Conservation (phyloP, 2,888 invertebrate genomes). For the Ormia ochracea region DNA sequence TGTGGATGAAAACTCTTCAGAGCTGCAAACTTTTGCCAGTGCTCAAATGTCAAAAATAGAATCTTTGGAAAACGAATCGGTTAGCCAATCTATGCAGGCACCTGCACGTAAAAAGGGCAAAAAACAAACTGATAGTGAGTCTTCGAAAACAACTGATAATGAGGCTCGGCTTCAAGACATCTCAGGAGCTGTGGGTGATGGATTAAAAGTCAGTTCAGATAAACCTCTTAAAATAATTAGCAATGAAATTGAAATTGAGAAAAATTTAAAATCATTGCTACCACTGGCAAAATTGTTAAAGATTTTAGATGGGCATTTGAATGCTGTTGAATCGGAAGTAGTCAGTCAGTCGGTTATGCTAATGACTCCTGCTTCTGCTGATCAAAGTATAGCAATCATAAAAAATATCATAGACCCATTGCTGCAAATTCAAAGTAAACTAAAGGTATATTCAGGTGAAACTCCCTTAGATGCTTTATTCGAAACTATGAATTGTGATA, state of each 20-base stretch:
- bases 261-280: conserved; percentile 76
- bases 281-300: conserved; percentile 76
- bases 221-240: conserved; percentile 74
- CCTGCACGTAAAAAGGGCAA: conserved; percentile 73
- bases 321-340: conserved; percentile 82
- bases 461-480: conserved; percentile 76
- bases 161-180: conserved; percentile 77
- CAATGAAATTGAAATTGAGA: conserved; percentile 77
- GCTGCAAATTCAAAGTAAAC: conserved; percentile 81
- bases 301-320: conserved; percentile 79
- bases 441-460: conserved; percentile 78
- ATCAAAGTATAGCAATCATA: conserved; percentile 82
- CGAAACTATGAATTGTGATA: conserved; percentile 80
- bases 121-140: conserved; percentile 76
- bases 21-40: conserved; percentile 82
- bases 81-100: conserved; percentile 66
- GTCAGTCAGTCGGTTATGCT: conserved; percentile 82
- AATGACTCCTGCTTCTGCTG: conserved; percentile 82
- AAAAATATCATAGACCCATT: conserved; percentile 81
- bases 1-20: conserved; percentile 79
- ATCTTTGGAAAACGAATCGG: conserved; percentile 38
- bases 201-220: conserved; percentile 71
- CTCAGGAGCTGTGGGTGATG: conserved; percentile 80
- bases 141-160: conserved; percentile 74
- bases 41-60: conserved; percentile 55